Percentiles rank a stretch among this genome's conserved stretches.
phyloP scores from a whole-genome alignment of 2,797 vertebrate genomes.

The Vireo griseus region DNA sequence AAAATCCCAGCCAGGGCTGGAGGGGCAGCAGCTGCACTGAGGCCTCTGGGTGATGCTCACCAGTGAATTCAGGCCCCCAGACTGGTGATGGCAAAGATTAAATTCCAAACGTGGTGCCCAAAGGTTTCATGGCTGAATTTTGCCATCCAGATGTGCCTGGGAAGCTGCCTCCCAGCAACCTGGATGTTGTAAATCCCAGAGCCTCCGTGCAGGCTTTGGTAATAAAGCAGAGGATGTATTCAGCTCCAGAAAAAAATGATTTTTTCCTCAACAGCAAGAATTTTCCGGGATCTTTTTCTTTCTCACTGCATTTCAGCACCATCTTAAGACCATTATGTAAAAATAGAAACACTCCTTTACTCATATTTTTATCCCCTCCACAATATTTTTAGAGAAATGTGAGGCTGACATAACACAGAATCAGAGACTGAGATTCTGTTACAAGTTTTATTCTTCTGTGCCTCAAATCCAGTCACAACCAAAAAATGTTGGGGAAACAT shows the following conservation, averaged over 20 bases:
- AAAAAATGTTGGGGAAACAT: neutral
- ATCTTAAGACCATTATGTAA: slow-evolving; percentile 28
- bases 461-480: neutral
- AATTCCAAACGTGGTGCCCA: neutral
- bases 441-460: neutral
- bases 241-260: neutral
- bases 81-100: neutral
- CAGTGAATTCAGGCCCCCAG: neutral
- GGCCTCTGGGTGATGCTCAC: neutral
- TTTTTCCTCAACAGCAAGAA: neutral
- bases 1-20: accelerated
- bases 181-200: neutral
- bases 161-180: neutral
- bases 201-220: neutral
- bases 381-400: neutral
- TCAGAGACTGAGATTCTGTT: neutral
- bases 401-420: slow-evolving; percentile 4
- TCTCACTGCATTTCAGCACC: slow-evolving; percentile 34
- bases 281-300: slow-evolving; percentile 1
- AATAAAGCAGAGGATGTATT: neutral
- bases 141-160: neutral
- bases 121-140: neutral
- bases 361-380: neutral
- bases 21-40: neutral
- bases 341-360: slow-evolving; percentile 5